Evolutionary conservation across 2,888 invertebrate genomes (phyloP).

Genomic region (Heteropelma amictum): DNA sequence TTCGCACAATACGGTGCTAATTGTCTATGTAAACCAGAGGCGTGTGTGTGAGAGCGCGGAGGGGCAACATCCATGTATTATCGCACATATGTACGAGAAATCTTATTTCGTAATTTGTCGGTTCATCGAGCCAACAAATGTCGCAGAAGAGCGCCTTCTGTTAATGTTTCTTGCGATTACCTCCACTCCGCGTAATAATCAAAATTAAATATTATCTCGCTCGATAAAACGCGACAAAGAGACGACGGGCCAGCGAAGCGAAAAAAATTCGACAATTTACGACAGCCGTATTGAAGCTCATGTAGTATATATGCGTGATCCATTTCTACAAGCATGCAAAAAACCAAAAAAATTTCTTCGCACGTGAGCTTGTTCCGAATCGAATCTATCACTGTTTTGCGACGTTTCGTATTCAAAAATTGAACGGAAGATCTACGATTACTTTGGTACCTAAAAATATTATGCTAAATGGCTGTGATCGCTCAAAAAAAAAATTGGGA

Average conservation of each 20-base stretch:
- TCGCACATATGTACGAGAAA: slow-evolving; percentile 14
- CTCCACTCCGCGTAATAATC: slow-evolving; percentile 5
- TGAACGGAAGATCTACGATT: no score
- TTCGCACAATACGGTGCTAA: no score
- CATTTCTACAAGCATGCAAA: no score
- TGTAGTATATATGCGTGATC: no score
- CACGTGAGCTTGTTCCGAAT: no score
- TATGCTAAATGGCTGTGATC: no score
- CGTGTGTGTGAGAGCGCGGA: neutral
- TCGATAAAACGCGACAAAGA: slow-evolving; percentile 32
- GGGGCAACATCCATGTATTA: neutral
- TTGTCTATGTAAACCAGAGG: no score
- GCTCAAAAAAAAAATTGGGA: no score
- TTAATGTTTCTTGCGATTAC: slow-evolving; percentile 1
- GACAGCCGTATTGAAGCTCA: neutral
- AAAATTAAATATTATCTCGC: slow-evolving; percentile 44
- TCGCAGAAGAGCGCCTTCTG: neutral
- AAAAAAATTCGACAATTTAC: slow-evolving; percentile 19
- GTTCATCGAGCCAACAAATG: slow-evolving; percentile 35
- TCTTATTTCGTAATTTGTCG: slow-evolving; percentile 50
- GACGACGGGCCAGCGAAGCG: neutral
- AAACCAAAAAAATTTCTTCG: no score
- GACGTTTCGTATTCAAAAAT: no score
- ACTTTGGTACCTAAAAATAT: no score
- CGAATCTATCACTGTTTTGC: no score